A percentile compares a stretch with the other conserved stretches of the same genome.
Conservation (phyloP, 2,113 vertebrate species). For the Callospermophilus lateralis region DNA sequence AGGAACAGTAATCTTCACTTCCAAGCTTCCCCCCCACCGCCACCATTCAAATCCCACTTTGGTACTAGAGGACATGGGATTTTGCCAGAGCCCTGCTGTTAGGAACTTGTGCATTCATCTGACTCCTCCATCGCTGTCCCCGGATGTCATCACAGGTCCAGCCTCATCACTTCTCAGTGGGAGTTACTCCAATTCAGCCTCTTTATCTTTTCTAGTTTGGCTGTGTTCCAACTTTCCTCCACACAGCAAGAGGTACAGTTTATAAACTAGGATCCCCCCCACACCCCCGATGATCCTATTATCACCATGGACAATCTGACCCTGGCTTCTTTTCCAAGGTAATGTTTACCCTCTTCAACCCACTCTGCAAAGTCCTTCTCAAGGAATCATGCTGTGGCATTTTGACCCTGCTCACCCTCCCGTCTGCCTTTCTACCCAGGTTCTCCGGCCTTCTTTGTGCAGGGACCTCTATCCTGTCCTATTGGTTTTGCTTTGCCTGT, state of each 20-base stretch:
- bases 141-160: not conserved
- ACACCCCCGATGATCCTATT: no score
- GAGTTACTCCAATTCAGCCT: not conserved
- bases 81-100: not conserved
- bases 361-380: not conserved
- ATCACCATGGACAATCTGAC: not conserved
- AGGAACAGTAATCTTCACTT: not conserved
- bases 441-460: not conserved
- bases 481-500: not conserved
- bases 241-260: fast-evolving
- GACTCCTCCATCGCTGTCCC: no score
- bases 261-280: not conserved
- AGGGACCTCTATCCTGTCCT: not conserved
- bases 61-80: not conserved
- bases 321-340: not conserved
- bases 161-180: not conserved
- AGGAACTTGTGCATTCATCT: not conserved
- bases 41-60: not conserved
- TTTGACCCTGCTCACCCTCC: not conserved
- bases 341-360: no score
- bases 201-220: not conserved
- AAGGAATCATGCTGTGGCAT: fast-evolving
- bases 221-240: not conserved
- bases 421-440: not conserved
- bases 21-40: not conserved